Evolutionary conservation across 2,113 vertebrate genomes (phyloP), one percentile per base, ranked within the genome.

Genomic region (Microcebus murinus): DNA sequence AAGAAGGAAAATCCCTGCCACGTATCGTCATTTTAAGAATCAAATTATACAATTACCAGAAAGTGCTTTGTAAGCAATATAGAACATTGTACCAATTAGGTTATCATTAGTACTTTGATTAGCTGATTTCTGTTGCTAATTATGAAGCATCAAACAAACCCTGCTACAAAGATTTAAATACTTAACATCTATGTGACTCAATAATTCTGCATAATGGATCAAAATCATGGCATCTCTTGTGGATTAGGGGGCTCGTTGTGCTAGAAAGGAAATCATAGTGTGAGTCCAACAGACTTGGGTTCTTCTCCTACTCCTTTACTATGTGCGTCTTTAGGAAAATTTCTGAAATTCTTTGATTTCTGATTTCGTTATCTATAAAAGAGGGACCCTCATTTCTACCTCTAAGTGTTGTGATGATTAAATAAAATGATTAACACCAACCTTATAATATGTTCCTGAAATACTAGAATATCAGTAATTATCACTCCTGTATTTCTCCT

Each of bases 41-140:
- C 93, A 97, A 87, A 95, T 90, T 86, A 95, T 59, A 18, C 89
- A 92, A 97, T 95, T 87, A 95, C 23, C 48, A 65, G n/a, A 95
- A 97, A 97, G 91, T 21, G 82, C 97, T 96, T 97, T 93, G 91
- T 97, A 97, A 97, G 97, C 93, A 95, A 91, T 96, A 91, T 96
- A 96, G 96, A 96, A 97, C 83, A 96, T 63, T 89, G 74, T 15
- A 91, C 71, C 89, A 90, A 92, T 97, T 95, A 97, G 68, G 67
- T 91, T 91, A 87, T 87, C 91, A 91, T 98, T 95, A 97, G 91
- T 57, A 31, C 89, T 95, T 96, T 98, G 95, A 97, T 97, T 93
- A 96, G 83, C 89, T 96, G 91, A 97, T 96, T 89, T 93, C 39
- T 96, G 79, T 91, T 93, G 73, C 84, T 96, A 96, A 97, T 97